Base-by-base conservation (phyloP, 2,888 invertebrate species). In the Tachina grossa region DNA sequence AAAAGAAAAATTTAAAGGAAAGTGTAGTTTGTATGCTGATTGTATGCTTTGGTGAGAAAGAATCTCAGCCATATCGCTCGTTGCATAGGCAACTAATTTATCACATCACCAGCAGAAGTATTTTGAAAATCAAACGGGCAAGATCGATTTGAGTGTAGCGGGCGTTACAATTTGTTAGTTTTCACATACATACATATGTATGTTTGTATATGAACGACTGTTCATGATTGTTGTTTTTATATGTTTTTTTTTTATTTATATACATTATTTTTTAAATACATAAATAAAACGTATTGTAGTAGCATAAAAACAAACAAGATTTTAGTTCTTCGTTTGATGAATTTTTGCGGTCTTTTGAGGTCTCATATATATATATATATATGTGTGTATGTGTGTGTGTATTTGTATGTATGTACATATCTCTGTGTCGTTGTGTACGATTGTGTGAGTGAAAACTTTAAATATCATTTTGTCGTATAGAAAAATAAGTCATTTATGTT, bases 401-500 rank as follows among this genome's bases (percentile, higher is more conserved):
- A 4, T 31, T 4, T 4, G 0, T 31, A 4, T 31, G 31, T 22
- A 22, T 22, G 22, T 22, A 22, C 22, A 19, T 49, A 49, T 63
- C 63, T 75, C 59, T 53, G 51, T 69, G 59, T 9, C 57, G 5
- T 31, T n/a, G 41, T 68, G 68, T 51, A 13, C n/a, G 10, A 9
- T 65, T 75, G 65, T 65, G 69, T 71, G 68, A 49, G 19, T 72
- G 55, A 2, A 39, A 65, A 1, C 45, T 41, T 78, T 74, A 65
- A 76, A 63, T 55, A 74, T 43, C 57, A 47, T 53, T 9, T 49
- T 39, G 43, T 59, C 4, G 53, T 72, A 66, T 43, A 9, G 47
- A 41, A 55, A 68, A 74, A 77, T 81, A 68, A 61, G 80, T 57
- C 84, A 76, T 80, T 77, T 68, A 72, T 71, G 76, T n/a, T 45